Evolutionary conservation across 92 coral and sea anemone genomes (phyloP), one percentile per base, ranked within the genome.

Genomic region (Paragorgia papillata): DNA sequence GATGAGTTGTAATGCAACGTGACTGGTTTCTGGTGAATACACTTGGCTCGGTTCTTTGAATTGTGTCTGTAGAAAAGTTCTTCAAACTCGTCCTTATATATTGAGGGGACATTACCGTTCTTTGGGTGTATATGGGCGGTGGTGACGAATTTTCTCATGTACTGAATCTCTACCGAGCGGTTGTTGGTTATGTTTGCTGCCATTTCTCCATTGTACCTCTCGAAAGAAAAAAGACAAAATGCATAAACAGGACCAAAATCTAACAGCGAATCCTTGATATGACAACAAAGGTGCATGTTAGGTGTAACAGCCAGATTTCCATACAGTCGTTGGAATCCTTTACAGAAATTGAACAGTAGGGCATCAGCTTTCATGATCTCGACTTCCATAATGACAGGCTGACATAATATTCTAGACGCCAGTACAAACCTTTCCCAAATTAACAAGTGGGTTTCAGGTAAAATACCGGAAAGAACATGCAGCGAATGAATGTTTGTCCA

Each of bases 141-240:
- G 3, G 62, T 50, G 48, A 62, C 19, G 40, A 86, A 70, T 53
- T 86, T 83, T 56, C 90, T 81, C 90, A 86, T 85, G 14, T 79
- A 35, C 39, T 80, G 95, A 55, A 86, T 61, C 57, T 83, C 94
- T 40, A 89, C 58, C 13, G 82, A 85, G 39, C 89, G 62, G 62
- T 86, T 80, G 78, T 85, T 88, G 24, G 85, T 80, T 21, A 69
- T 79, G 21, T 75, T 81, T 7, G 67, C 67, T n/a, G 85, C 83
- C 85, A 86, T 37, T 81, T 85, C 18, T 85, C 84, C 62, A 28
- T 56, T 56, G 55, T 68, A 76, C 24, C 83, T 46, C 54, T 83
- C 90, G 76, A 83, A 87, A 61, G 84, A 70, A 34, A 84, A 84
- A 62, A 82, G 76, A 86, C 88, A 84, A 68, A 88, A 84, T 33